phyloP scores from a whole-genome alignment of 2,888 invertebrate species.

The Eristalinus sepulchralis region DNA sequence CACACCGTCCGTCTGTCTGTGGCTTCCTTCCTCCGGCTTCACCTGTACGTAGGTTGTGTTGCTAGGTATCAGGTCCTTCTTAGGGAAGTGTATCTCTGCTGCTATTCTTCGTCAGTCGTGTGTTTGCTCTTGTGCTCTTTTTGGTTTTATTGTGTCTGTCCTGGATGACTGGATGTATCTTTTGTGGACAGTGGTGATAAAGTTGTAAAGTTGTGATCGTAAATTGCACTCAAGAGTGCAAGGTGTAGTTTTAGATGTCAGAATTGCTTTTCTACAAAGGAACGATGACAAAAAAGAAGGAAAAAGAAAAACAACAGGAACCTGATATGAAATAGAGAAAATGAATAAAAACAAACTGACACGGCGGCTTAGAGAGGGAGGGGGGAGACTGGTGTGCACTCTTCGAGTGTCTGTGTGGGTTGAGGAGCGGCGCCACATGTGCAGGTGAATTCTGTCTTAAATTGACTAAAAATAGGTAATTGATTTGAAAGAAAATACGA shows the following conservation, averaged over 20 bases:
- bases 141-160: background rate
- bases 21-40: constrained; percentile 17
- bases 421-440: constrained; percentile 58
- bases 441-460: constrained; percentile 48
- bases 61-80: constrained; percentile 53
- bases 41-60: constrained; percentile 28
- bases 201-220: constrained; percentile 71
- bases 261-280: constrained; percentile 20
- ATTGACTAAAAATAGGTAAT: constrained; percentile 64
- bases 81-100: constrained; percentile 15
- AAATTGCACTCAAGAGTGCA: constrained; percentile 68
- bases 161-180: constrained; percentile 49
- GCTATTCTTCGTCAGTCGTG: constrained; percentile 33
- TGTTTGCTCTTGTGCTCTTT: background rate
- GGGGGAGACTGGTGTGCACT: background rate
- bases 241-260: constrained; percentile 71
- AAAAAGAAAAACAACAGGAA: background rate
- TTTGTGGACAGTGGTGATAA: constrained; percentile 63
- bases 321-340: background rate
- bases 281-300: background rate
- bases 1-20: background rate
- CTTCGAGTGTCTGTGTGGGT: constrained; percentile 13
- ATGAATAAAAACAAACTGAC: background rate
- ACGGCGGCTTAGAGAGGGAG: background rate
- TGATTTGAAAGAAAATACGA: constrained; percentile 40